A percentile compares a stretch with the other conserved stretches of the same genome.
Evolutionary conservation across 2,797 vertebrate species (phyloP).

Genomic region (Nyctalus aviator): DNA sequence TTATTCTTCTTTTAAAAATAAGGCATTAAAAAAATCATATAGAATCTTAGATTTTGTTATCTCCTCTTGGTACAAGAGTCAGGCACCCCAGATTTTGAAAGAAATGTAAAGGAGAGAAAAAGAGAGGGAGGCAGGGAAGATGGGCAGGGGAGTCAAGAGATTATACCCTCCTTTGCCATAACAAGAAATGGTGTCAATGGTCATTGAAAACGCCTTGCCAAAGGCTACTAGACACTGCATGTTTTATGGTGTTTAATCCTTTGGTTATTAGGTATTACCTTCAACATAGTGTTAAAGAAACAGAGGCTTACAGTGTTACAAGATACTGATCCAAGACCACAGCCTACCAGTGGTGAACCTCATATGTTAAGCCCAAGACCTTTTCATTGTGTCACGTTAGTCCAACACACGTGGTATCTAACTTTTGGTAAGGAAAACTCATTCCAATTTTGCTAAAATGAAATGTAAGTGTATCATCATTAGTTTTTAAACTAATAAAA

Average conservation of each 20-base stretch:
- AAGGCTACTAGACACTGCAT: background rate
- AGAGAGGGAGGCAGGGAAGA: background rate
- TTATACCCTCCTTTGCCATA: background rate
- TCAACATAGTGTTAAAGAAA: slow-evolving; percentile 17
- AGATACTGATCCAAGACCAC: background rate
- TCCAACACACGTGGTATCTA: background rate
- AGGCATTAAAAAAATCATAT: background rate
- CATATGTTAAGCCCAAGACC: background rate
- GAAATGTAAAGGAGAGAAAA: background rate
- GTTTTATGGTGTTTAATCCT: background rate
- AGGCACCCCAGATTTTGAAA: background rate
- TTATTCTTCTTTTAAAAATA: slow-evolving; percentile 34
- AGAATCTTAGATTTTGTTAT: slow-evolving; percentile 26
- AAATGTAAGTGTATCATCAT: background rate
- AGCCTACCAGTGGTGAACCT: background rate
- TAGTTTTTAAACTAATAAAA: background rate
- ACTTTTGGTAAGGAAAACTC: slow-evolving; percentile 32
- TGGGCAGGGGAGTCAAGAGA: background rate
- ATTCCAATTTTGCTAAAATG: background rate
- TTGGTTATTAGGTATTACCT: background rate
- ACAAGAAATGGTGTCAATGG: background rate
- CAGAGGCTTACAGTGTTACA: background rate
- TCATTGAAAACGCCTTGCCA: background rate
- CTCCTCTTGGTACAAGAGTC: background rate
- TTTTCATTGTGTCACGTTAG: background rate